A percentile compares a stretch with the other conserved stretches of the same genome.
Conservation (phyloP, 2,888 invertebrate genomes). For the Norana najaformis region DNA sequence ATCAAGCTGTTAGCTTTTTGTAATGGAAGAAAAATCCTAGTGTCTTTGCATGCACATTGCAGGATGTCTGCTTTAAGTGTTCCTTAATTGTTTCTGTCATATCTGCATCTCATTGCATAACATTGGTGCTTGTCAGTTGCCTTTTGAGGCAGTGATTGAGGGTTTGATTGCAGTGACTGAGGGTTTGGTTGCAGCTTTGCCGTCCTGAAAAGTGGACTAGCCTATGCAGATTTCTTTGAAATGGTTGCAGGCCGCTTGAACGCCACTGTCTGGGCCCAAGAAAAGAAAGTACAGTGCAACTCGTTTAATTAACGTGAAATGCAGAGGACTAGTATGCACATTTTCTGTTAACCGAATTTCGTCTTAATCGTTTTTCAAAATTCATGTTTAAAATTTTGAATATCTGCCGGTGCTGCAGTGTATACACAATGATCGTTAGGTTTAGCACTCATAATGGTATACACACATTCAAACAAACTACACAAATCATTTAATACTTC, state of each 20-base stretch:
- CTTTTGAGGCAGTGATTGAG: neutral
- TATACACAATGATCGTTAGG: too few relatives aligned
- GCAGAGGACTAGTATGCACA: too few relatives aligned
- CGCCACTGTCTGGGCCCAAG: too few relatives aligned
- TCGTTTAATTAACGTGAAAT: too few relatives aligned
- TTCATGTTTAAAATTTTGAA: too few relatives aligned
- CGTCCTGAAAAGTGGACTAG: neutral
- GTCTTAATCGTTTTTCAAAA: too few relatives aligned
- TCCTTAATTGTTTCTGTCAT: constrained; percentile 13
- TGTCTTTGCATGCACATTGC: neutral
- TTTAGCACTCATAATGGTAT: too few relatives aligned
- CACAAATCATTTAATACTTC: too few relatives aligned
- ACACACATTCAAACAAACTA: too few relatives aligned
- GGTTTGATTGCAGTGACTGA: neutral
- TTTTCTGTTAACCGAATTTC: too few relatives aligned
- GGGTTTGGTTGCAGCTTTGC: neutral
- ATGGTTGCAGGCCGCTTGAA: neutral
- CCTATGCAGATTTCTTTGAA: neutral
- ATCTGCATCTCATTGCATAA: neutral
- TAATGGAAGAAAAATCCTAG: neutral
- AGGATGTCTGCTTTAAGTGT: neutral
- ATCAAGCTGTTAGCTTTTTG: neutral
- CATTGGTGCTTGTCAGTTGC: neutral
- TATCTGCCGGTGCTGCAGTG: too few relatives aligned
- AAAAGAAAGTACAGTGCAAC: too few relatives aligned